Conservation (phyloP, 2,113 vertebrate species). For the Dicerorhinus sumatrensis region DNA sequence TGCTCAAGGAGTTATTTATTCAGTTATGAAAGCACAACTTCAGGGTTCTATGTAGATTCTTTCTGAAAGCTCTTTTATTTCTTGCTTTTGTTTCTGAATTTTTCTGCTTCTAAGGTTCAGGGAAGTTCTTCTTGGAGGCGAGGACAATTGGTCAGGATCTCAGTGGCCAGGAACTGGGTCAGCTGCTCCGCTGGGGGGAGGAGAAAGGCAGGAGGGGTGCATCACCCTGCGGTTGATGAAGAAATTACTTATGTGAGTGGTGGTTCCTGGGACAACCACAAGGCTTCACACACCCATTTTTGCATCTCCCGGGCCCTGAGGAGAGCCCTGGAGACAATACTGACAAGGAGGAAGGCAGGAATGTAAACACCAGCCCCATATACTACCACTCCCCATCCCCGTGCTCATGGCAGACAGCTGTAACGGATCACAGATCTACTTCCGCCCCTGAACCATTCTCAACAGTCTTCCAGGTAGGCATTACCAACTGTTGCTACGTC, state of each 20-base stretch:
- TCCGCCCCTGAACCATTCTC: background rate
- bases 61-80: constrained; percentile 78
- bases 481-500: background rate
- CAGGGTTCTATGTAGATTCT: constrained; percentile 59
- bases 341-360: background rate
- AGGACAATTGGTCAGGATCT: constrained; percentile 44
- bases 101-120: constrained; percentile 68
- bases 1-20: constrained; percentile 88
- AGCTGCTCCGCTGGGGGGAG: background rate
- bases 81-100: constrained; percentile 67
- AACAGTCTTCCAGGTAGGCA: background rate
- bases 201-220: background rate
- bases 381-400: background rate
- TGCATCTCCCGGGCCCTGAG: background rate
- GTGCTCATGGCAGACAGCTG: background rate
- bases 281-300: background rate
- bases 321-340: background rate
- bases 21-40: constrained; percentile 82
- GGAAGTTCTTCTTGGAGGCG: background rate
- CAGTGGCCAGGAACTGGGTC: constrained; percentile 52
- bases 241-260: background rate
- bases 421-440: background rate
- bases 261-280: background rate
- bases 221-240: background rate
- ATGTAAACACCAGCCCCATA: background rate